phyloP scores from a whole-genome alignment of 2,113 vertebrate genomes.

The Donacobius atricapilla region DNA sequence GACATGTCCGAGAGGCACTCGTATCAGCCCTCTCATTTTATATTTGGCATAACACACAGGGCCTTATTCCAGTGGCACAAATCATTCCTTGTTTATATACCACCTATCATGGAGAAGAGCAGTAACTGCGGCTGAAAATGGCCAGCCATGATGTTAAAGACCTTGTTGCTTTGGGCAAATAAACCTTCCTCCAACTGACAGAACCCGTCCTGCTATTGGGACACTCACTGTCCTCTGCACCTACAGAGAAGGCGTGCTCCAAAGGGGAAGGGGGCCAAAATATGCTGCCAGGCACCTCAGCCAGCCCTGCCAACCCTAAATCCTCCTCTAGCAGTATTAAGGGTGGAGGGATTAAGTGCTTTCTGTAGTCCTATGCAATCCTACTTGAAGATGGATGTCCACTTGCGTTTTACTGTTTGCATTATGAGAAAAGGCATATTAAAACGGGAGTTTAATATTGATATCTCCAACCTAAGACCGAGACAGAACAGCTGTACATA shows the following conservation, averaged over 20 bases:
- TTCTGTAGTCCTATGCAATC: not conserved
- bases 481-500: not conserved
- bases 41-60: conserved; percentile 42
- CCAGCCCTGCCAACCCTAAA: not conserved
- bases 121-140: not conserved
- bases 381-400: not conserved
- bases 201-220: not conserved
- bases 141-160: not conserved
- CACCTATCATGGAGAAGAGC: not conserved
- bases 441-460: conserved; percentile 8
- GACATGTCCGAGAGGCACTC: conserved; percentile 59
- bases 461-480: not conserved
- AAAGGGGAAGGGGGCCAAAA: not conserved
- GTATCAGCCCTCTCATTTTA: conserved; percentile 58
- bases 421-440: not conserved
- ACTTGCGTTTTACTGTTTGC: not conserved
- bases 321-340: not conserved
- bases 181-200: not conserved
- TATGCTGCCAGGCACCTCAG: not conserved
- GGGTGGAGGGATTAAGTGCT: not conserved
- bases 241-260: not conserved
- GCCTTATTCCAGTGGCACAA: conserved; percentile 43
- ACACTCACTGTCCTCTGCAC: not conserved
- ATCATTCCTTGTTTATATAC: conserved; percentile 58
- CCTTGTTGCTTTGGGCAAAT: not conserved